Conservation (phyloP, 2,888 invertebrate genomes). For the Lathronympha strigana region DNA sequence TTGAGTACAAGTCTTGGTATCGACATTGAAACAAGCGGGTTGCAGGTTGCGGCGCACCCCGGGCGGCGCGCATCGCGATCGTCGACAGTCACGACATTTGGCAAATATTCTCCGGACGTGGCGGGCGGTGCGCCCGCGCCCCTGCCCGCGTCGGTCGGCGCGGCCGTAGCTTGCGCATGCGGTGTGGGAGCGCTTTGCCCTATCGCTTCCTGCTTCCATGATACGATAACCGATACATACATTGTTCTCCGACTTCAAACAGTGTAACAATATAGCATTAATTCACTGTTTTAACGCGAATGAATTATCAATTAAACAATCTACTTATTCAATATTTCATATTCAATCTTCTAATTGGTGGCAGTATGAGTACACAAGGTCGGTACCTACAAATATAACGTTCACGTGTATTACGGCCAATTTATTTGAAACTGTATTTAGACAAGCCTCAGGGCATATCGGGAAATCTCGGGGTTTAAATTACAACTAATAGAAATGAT, state of each 20-base stretch:
- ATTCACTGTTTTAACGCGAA: constrained; percentile 6
- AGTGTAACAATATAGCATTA: constrained; percentile 20
- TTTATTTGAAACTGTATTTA: constrained; percentile 55
- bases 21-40: constrained; percentile 71
- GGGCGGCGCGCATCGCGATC: constrained; percentile 81
- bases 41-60: constrained; percentile 71
- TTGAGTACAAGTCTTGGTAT: constrained; percentile 78
- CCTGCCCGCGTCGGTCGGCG: constrained; percentile 55
- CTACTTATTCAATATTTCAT: constrained; percentile 14
- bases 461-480: constrained; percentile 59
- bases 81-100: constrained; percentile 82
- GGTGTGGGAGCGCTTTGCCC: constrained; percentile 79
- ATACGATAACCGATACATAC: constrained; percentile 72
- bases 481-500: constrained; percentile 68
- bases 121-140: constrained; percentile 48
- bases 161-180: constrained; percentile 39
- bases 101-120: constrained; percentile 79
- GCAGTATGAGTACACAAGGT: background rate
- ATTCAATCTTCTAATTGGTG: background rate
- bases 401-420: constrained; percentile 39
- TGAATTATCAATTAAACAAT: constrained; percentile 21
- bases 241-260: constrained; percentile 52
- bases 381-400: constrained; percentile 1
- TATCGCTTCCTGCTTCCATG: constrained; percentile 79
- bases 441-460: constrained; percentile 56